Percentiles rank a stretch among this genome's conserved stretches.
These are phyloP conservation scores for Tiphia femorata DNA, from an alignment of 2,888 invertebrate species.

Conservation along the genomic window DNA sequence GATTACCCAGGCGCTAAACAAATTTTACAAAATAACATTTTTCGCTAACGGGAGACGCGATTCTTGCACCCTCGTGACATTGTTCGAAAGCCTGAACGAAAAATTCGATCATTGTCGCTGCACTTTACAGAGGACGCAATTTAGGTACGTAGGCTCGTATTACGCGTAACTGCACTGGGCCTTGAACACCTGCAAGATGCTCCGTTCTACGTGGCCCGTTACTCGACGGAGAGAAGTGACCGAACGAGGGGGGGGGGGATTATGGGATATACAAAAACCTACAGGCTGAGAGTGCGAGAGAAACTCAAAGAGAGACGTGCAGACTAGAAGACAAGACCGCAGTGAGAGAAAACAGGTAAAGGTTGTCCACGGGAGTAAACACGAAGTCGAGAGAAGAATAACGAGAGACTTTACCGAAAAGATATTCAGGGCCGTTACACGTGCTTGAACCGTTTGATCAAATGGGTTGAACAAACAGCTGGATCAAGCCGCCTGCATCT, in stretches of 20 bases:
- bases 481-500: no score
- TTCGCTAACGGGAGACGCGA: not conserved
- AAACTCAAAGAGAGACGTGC: not conserved
- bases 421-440: no score
- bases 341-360: not conserved
- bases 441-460: no score
- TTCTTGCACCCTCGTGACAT: no score
- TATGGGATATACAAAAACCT: not conserved
- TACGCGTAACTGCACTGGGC: not conserved
- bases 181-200: constrained; percentile 1
- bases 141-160: no score
- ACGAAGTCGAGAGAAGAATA: no score
- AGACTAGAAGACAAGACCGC: not conserved
- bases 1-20: not conserved
- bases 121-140: no score
- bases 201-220: constrained; percentile 3
- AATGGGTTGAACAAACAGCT: no score
- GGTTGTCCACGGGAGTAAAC: no score
- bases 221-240: not conserved
- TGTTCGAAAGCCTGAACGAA: no score
- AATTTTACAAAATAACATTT: not conserved
- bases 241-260: not conserved
- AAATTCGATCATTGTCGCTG: no score
- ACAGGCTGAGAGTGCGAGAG: not conserved
- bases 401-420: no score